These are phyloP conservation scores for Drosophila varians DNA, from an alignment of 1,140 invertebrate genomes.

Conservation along the genomic window DNA sequence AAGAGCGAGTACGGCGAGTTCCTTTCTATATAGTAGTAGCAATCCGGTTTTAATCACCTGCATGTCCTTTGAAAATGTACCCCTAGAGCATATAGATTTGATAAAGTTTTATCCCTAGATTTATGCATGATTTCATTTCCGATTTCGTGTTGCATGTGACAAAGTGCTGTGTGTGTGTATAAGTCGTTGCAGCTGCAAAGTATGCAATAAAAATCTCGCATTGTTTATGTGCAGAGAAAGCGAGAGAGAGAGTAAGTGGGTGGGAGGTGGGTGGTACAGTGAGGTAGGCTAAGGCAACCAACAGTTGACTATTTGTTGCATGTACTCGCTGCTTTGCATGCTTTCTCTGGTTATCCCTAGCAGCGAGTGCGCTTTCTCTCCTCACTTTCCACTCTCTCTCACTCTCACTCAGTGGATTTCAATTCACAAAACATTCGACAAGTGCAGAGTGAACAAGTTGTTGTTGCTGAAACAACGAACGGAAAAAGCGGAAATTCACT, in stretches of 20 bases:
- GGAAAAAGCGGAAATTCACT: constrained; percentile 54
- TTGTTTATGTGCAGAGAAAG: constrained; percentile 71
- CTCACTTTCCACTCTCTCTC: constrained; percentile 2
- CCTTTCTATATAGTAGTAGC: constrained; percentile 5
- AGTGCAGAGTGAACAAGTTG: constrained; percentile 82
- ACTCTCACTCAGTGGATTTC: constrained; percentile 31
- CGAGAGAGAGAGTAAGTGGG: constrained; percentile 3
- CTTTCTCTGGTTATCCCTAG: constrained; percentile 18
- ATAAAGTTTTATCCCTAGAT: background rate
- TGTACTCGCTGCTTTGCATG: constrained; percentile 48
- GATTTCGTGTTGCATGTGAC: constrained; percentile 75
- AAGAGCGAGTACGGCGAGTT: constrained; percentile 57
- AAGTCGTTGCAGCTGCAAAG: constrained; percentile 76
- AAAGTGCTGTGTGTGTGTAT: constrained; percentile 67
- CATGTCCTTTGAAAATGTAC: background rate
- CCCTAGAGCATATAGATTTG: background rate
- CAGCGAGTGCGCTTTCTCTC: constrained; percentile 36
- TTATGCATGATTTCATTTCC: constrained; percentile 59
- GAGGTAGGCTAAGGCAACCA: constrained; percentile 79
- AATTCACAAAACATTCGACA: constrained; percentile 81
- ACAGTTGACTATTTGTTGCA: constrained; percentile 82
- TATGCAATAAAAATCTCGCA: constrained; percentile 80
- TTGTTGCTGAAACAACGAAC: constrained; percentile 79
- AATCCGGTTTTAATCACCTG: background rate
- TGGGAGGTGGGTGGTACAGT: constrained; percentile 49